Base-by-base conservation (phyloP, 2,113 vertebrate species). In the Oxyura jamaicensis region DNA sequence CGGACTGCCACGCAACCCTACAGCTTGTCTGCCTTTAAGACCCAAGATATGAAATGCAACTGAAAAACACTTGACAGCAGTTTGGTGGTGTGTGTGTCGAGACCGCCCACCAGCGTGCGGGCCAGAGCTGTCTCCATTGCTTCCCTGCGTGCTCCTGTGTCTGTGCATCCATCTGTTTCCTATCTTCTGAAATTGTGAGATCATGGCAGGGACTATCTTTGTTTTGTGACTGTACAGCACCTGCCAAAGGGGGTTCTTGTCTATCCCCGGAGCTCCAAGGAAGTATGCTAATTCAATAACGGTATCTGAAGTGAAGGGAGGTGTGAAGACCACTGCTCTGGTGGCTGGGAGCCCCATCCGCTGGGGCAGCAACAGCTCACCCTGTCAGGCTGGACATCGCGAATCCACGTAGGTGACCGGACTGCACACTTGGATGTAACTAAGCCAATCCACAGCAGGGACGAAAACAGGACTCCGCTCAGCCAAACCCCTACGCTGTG, bases 61-160 rank as follows among this genome's bases (percentile, higher is more conserved):
- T 0, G 1, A 71, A 55, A 35, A 29, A 25, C 10, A 5, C 18
- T 5, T 16, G 46, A 44, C 77, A 66, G 50, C 58, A 74, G 68
- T 46, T 65, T 3, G 1, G 2, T 35, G 86, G 76, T 18, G 48
- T 50, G 35, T 35, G 79, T 35, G 39, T 62, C 1, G 11, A 74
- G 65, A 25, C 60, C 35, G 5, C 63, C 53, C 65, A 15, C 62
- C 60, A 35, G 29, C 3, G 2, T 23, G 42, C 71, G 68, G 83
- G 58, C 56, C 88, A 68, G 46, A 3, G 1, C 42, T 0, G 4
- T 28, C 82, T n/a, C 55, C 0, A 0, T 16, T 58, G 14, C 56
- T 50, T 58, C 77, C 69, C 56, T 3, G 13, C 3, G 33, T 8
- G 6, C 28, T 56, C 50, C 13, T 46, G 31, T 62, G 69, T 13